A percentile compares a stretch with the other conserved stretches of the same genome.
Evolutionary conservation across 2,888 invertebrate genomes (phyloP).

Genomic region (Brassicogethes aeneus): DNA sequence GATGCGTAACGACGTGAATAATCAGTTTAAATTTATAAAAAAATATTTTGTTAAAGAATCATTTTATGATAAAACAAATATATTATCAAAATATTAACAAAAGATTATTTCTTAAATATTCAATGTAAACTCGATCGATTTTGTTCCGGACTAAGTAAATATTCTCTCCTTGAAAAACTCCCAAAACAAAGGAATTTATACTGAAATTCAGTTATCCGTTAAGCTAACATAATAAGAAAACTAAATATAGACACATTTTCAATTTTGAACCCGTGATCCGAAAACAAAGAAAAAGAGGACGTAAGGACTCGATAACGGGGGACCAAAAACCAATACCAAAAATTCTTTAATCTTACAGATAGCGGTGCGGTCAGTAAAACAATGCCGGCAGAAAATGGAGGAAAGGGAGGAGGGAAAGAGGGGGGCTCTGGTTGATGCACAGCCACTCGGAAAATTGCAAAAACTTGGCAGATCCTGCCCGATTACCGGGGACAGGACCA

Average conservation of each 20-base stretch:
- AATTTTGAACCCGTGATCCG: not conserved
- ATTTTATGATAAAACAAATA: no score
- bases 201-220: no score
- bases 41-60: no score
- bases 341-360: slow-evolving; percentile 19
- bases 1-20: no score
- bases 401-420: not conserved
- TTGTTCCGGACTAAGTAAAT: no score
- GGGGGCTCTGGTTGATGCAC: slow-evolving; percentile 26
- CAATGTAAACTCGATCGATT: no score
- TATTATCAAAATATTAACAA: no score
- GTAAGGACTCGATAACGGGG: slow-evolving; percentile 12
- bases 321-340: slow-evolving; percentile 18
- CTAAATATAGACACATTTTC: not conserved
- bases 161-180: no score
- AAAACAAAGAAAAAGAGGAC: not conserved
- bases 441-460: slow-evolving; percentile 37
- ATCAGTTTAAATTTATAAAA: no score
- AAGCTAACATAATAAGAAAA: not conserved
- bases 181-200: no score
- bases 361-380: slow-evolving; percentile 28
- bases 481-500: slow-evolving; percentile 34
- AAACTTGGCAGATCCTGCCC: slow-evolving; percentile 31
- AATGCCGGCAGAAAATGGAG: slow-evolving; percentile 20
- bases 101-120: no score